These are phyloP conservation scores for Auanema freiburgensis DNA, from an alignment of 2,888 invertebrate genomes.

Conservation along the genomic window DNA sequence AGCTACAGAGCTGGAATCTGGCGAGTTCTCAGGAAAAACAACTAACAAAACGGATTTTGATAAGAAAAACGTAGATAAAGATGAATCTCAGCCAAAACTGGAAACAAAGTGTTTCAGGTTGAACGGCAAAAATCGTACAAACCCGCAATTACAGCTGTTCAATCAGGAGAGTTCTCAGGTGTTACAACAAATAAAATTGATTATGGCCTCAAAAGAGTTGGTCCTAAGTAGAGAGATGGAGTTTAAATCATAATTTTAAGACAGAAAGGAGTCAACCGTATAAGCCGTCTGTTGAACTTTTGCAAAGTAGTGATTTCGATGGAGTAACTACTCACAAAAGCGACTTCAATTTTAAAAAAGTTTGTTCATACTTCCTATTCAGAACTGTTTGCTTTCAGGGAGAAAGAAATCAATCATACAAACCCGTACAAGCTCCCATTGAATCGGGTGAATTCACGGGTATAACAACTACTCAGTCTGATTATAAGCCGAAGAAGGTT, in stretches of 20 bases:
- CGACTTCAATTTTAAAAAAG: conserved; percentile 16
- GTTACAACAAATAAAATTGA: conserved; percentile 17
- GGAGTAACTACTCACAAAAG: conserved; percentile 20
- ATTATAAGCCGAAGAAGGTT: conserved; percentile 25
- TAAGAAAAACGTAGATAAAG: conserved; percentile 17
- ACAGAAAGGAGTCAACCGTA: not conserved
- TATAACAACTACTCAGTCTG: conserved; percentile 21
- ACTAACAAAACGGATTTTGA: conserved; percentile 17
- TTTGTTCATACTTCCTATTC: not conserved
- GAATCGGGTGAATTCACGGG: conserved; percentile 25
- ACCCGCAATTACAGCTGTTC: not conserved
- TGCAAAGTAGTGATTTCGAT: conserved; percentile 20
- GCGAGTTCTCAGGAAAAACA: conserved; percentile 12
- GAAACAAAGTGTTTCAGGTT: conserved; percentile 6
- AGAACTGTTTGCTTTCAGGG: not conserved
- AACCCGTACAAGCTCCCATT: conserved; percentile 1
- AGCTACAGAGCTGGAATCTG: not conserved
- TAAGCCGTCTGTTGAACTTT: conserved; percentile 4
- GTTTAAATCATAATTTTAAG: conserved; percentile 3
- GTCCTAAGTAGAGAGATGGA: not conserved
- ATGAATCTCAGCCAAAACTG: not conserved
- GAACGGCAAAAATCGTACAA: conserved; percentile 2
- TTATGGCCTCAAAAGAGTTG: conserved; percentile 18
- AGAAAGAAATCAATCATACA: not conserved
- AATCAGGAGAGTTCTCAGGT: conserved; percentile 11